Evolutionary conservation across 2,888 invertebrate genomes (phyloP).

Genomic region (Cataglyphis cursor): DNA sequence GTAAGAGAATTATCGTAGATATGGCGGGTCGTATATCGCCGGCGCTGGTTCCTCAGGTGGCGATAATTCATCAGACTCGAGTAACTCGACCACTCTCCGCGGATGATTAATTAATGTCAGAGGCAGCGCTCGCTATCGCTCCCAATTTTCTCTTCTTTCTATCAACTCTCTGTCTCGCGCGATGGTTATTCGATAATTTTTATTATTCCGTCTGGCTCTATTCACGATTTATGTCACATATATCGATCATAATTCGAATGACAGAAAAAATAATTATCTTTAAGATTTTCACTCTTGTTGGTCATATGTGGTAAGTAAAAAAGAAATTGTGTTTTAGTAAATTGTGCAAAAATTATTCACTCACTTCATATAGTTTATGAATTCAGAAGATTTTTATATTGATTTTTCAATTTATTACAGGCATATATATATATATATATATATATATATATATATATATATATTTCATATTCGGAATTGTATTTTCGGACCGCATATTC

Average conservation of each 20-base stretch:
- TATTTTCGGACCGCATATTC: slow-evolving; percentile 49
- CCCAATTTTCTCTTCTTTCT: slow-evolving; percentile 38
- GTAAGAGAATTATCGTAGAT: slow-evolving; percentile 62
- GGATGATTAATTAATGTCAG: slow-evolving; percentile 76
- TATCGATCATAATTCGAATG: slow-evolving; percentile 12
- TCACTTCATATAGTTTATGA: neutral
- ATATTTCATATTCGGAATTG: neutral
- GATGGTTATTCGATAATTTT: slow-evolving; percentile 58
- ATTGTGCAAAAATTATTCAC: neutral
- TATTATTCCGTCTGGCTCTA: slow-evolving; percentile 48
- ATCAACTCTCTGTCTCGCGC: slow-evolving; percentile 12
- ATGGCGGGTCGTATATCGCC: slow-evolving; percentile 56
- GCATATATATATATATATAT: no score
- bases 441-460: no score
- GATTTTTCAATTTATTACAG: slow-evolving; percentile 32
- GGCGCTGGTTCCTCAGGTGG: slow-evolving; percentile 68
- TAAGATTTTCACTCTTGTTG: neutral
- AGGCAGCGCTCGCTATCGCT: slow-evolving; percentile 49
- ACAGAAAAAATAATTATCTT: slow-evolving; percentile 22
- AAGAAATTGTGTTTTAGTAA: neutral
- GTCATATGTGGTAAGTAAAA: neutral
- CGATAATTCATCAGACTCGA: slow-evolving; percentile 77
- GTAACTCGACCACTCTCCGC: slow-evolving; percentile 66
- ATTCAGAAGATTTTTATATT: neutral
- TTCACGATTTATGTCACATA: slow-evolving; percentile 30